These are phyloP conservation scores for Reticulitermes lucifugus DNA, from an alignment of 2,888 invertebrate genomes.

Conservation along the genomic window DNA sequence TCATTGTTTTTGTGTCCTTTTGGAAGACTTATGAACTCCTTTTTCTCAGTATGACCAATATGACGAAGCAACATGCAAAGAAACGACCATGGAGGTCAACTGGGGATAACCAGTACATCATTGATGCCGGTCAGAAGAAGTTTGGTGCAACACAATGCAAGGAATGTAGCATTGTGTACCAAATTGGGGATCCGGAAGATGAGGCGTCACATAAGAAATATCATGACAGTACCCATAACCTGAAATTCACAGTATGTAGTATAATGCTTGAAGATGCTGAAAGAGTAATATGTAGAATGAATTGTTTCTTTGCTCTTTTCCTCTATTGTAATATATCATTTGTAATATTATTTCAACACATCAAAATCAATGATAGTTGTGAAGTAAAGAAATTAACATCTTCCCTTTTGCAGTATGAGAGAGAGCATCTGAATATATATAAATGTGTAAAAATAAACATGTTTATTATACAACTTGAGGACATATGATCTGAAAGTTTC, in stretches of 20 bases:
- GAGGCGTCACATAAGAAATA: conserved; percentile 80
- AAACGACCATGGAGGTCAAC: conserved; percentile 51
- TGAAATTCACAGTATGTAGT: conserved; percentile 74
- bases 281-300: too few species aligned
- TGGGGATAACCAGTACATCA: conserved; percentile 75
- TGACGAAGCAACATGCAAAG: conserved; percentile 31
- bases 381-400: too few species aligned
- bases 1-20: too few species aligned
- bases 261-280: background rate
- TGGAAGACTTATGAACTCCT: background rate
- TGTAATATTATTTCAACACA: too few species aligned
- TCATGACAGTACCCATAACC: conserved; percentile 75
- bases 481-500: too few species aligned
- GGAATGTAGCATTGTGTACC: conserved; percentile 80
- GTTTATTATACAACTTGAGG: too few species aligned
- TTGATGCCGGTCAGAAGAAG: conserved; percentile 87
- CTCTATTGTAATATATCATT: too few species aligned
- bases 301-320: too few species aligned
- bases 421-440: too few species aligned
- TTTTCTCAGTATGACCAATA: conserved; percentile 54
- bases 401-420: too few species aligned
- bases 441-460: too few species aligned
- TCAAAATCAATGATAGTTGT: too few species aligned
- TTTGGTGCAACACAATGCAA: conserved; percentile 81
- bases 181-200: conserved; percentile 82